Evolutionary conservation across 35 echinoderm and acorn worm genomes (phyloP).

Genomic region (Lytechinus pictus): DNA sequence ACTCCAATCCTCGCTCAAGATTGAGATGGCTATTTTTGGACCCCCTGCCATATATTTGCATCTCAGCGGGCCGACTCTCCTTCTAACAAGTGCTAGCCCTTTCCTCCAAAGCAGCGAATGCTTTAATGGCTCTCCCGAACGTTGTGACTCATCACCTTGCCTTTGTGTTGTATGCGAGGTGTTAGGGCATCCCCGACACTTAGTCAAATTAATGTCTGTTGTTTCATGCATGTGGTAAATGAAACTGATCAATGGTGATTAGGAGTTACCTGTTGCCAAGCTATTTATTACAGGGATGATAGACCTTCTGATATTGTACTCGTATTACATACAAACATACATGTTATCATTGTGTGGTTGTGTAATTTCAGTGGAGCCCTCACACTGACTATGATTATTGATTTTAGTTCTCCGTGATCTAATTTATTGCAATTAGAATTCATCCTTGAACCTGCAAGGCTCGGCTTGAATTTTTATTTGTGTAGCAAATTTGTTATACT

Average conservation of each 20-base stretch:
- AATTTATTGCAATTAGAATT: background rate
- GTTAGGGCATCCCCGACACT: background rate
- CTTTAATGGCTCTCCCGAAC: background rate
- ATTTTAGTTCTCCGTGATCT: background rate
- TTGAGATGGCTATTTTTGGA: background rate
- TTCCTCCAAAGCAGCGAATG: background rate
- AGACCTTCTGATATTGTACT: background rate
- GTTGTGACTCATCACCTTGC: background rate
- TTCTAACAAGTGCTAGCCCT: background rate
- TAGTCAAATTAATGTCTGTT: constrained; percentile 26
- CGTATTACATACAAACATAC: background rate
- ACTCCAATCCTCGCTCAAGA: background rate
- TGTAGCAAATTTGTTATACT: background rate
- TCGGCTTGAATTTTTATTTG: background rate
- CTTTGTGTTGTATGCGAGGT: background rate
- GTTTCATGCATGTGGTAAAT: background rate
- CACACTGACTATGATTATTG: background rate
- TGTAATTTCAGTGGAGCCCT: background rate
- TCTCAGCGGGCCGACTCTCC: background rate
- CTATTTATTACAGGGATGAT: background rate
- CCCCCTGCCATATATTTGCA: constrained; percentile 8
- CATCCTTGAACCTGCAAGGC: background rate
- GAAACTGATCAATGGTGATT: background rate
- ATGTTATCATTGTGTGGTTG: background rate
- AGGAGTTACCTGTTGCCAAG: background rate